Conservation (phyloP, 2,797 vertebrate species). For the Gymnoscopelus braueri region DNA sequence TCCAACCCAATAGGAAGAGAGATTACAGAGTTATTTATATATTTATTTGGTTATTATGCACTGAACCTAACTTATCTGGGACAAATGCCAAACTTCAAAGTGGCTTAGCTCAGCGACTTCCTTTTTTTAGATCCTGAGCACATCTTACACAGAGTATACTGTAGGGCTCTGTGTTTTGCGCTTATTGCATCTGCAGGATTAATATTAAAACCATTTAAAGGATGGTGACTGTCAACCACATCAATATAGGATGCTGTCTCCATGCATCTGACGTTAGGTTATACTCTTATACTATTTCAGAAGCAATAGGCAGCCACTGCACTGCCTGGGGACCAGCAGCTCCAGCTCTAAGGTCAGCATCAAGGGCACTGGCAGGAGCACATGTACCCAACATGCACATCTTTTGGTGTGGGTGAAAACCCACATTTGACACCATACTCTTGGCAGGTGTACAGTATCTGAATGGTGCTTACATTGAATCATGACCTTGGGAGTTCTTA, state of each 20-base stretch:
- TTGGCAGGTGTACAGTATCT: no score
- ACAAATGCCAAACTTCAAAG: slow-evolving; percentile 13
- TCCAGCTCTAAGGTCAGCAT: no score
- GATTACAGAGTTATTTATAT: not conserved
- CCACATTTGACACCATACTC: no score
- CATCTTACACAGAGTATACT: not conserved
- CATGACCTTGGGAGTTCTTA: slow-evolving; percentile 38
- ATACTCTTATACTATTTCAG: not conserved
- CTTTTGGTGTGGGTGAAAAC: no score
- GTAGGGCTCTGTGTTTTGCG: not conserved
- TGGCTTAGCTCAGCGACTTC: slow-evolving; percentile 16
- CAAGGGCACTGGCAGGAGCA: no score
- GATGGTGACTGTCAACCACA: not conserved
- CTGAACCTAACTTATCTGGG: not conserved
- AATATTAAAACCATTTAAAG: not conserved
- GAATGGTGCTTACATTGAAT: slow-evolving; percentile 5
- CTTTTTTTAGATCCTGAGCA: slow-evolving; percentile 12
- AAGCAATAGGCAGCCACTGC: not conserved
- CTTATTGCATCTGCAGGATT: not conserved
- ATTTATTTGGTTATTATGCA: not conserved
- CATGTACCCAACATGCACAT: no score
- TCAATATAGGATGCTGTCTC: not conserved
- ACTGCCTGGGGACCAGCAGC: no score
- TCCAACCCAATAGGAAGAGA: slow-evolving; percentile 3
- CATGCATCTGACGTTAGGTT: not conserved